Percentiles rank a stretch among this genome's conserved stretches.
These are phyloP conservation scores for Adelphocoris suturalis DNA, from an alignment of 2,888 invertebrate genomes.

Conservation along the genomic window DNA sequence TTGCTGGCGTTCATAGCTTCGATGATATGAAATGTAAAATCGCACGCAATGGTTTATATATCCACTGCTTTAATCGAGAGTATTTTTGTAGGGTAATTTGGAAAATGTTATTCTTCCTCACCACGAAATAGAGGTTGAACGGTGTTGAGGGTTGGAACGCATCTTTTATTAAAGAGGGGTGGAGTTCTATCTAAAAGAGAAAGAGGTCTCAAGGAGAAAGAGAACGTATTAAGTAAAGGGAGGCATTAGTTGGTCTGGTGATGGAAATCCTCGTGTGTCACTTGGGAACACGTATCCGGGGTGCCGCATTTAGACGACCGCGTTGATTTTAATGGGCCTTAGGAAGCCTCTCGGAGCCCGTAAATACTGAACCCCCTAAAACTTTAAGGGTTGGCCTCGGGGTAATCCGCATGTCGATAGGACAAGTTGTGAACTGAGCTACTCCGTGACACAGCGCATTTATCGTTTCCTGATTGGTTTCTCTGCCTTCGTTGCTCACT, in stretches of 20 bases:
- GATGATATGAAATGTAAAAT: too few relatives aligned
- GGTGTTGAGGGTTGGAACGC: not conserved
- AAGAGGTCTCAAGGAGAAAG: not conserved
- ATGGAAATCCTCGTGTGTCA: conserved; percentile 21
- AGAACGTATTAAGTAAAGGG: too few relatives aligned
- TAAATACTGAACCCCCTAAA: not conserved
- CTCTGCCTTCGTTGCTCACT: not conserved
- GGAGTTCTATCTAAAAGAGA: not conserved
- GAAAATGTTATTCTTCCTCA: too few relatives aligned
- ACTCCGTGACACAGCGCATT: not conserved
- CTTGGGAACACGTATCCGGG: conserved; percentile 2
- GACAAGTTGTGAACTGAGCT: not conserved
- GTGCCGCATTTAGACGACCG: conserved; percentile 33
- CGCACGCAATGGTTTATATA: too few relatives aligned
- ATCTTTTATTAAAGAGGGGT: not conserved
- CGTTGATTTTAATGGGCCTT: conserved; percentile 26
- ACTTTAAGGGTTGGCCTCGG: conserved; percentile 15
- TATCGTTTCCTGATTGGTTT: not conserved
- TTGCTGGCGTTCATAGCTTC: too few relatives aligned
- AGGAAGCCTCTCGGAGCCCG: not conserved
- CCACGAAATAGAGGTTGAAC: not conserved
- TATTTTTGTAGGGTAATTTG: too few relatives aligned
- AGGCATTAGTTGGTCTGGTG: not conserved
- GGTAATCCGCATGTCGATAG: conserved; percentile 1
- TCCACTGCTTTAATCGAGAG: too few relatives aligned